Conservation (phyloP, 2,888 invertebrate genomes). For the Unio pictorum region DNA sequence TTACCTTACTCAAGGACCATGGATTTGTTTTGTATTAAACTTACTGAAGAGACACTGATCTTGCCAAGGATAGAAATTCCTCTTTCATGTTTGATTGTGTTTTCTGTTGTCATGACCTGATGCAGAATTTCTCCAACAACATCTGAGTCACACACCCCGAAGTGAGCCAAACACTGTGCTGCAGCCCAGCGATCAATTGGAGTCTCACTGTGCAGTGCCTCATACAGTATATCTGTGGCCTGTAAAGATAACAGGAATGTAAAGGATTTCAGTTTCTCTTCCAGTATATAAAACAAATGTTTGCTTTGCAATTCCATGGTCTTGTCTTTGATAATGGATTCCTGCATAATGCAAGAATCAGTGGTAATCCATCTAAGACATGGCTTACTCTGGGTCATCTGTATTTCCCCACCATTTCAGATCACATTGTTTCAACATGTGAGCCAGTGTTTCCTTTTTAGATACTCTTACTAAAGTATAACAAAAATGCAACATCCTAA, state of each 20-base stretch:
- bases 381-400: too few relatives aligned
- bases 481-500: too few relatives aligned
- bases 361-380: too few relatives aligned
- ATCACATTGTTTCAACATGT: too few relatives aligned
- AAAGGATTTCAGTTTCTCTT: too few relatives aligned
- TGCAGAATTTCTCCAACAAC: conserved; percentile 68
- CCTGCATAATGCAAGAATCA: too few relatives aligned
- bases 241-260: conserved; percentile 16
- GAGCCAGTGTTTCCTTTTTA: too few relatives aligned
- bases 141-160: conserved; percentile 67
- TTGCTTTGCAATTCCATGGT: too few relatives aligned
- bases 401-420: too few relatives aligned
- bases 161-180: conserved; percentile 69
- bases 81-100: conserved; percentile 64
- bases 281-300: too few relatives aligned
- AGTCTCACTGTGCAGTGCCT: conserved; percentile 52
- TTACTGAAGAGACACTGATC: conserved; percentile 65
- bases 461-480: too few relatives aligned
- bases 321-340: too few relatives aligned
- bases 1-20: not conserved
- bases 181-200: conserved; percentile 70
- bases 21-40: conserved; percentile 19
- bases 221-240: conserved; percentile 62
- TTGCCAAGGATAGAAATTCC: conserved; percentile 63
- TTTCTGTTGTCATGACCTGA: conserved; percentile 66